Conservation (phyloP, 2,113 vertebrate genomes). For the Protobothrops flavoviridis region DNA sequence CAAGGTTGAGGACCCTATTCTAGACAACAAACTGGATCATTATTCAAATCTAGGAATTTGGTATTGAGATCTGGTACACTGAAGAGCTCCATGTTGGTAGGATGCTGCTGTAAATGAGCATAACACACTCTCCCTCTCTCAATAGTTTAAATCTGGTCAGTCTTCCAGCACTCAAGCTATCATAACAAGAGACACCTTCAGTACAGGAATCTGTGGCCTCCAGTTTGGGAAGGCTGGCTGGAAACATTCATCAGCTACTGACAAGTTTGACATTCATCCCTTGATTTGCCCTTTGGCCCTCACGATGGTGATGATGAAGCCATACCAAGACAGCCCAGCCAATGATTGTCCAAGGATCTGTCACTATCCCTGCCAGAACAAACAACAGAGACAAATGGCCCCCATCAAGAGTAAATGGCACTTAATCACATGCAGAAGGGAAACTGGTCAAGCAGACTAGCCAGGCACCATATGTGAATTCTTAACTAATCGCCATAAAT, state of each 20-base stretch:
- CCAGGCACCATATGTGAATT: conserved; percentile 88
- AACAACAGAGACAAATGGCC: conserved; percentile 94
- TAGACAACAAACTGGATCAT: background rate
- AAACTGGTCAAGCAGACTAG: conserved; percentile 64
- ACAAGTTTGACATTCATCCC: conserved; percentile 69
- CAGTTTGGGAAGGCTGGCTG: conserved; percentile 76
- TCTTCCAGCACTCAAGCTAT: background rate
- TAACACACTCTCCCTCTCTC: background rate
- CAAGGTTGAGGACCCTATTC: too few relatives aligned
- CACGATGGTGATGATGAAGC: conserved; percentile 70
- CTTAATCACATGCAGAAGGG: conserved; percentile 87
- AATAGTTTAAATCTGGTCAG: background rate
- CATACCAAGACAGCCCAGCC: conserved; percentile 69
- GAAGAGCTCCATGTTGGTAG: background rate
- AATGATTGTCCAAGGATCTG: conserved; percentile 78
- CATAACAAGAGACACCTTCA: background rate
- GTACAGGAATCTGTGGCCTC: accelerated
- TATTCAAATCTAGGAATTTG: background rate
- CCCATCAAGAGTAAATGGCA: conserved; percentile 90
- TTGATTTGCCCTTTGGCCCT: conserved; percentile 73
- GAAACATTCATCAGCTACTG: conserved; percentile 44
- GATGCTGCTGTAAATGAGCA: background rate
- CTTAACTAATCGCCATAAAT: conserved; percentile 88
- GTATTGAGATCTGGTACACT: background rate
- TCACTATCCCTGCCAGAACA: conserved; percentile 79